Conservation (phyloP, 2,113 vertebrate genomes). For the Esox niger region DNA sequence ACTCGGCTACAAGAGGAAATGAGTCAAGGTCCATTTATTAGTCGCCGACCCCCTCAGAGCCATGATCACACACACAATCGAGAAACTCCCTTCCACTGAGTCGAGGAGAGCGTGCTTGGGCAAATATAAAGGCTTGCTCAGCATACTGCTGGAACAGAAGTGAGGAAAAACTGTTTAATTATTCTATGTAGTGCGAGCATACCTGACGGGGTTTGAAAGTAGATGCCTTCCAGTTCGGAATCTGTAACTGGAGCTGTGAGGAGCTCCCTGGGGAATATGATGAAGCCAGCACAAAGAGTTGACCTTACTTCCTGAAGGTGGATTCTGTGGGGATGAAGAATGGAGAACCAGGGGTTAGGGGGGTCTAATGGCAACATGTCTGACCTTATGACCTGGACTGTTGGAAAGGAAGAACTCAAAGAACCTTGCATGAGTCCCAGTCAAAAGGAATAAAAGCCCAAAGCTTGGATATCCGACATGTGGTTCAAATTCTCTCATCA, state of each 20-base stretch:
- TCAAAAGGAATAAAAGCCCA: constrained; percentile 64
- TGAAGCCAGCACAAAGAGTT: constrained; percentile 64
- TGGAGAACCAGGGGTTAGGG: neutral
- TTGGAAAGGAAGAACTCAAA: constrained; percentile 52
- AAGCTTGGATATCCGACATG: constrained; percentile 60
- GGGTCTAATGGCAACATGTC: constrained; percentile 63
- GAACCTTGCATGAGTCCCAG: constrained; percentile 55
- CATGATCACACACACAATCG: constrained; percentile 9
- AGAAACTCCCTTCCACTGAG: constrained; percentile 9
- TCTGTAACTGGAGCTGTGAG: constrained; percentile 56
- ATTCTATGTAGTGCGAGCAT: neutral
- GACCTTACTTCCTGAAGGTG: constrained; percentile 40
- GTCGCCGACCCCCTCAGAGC: constrained; percentile 22
- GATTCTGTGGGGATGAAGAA: constrained; percentile 6
- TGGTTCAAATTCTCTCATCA: constrained; percentile 60
- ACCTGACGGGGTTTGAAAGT: constrained; percentile 32
- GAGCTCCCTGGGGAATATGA: constrained; percentile 59
- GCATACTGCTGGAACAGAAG: constrained; percentile 23
- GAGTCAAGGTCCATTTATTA: constrained; percentile 4
- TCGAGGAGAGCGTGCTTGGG: constrained; percentile 25
- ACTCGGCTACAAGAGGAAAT: constrained; percentile 10
- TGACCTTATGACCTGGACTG: constrained; percentile 64
- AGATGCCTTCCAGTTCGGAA: constrained; percentile 41
- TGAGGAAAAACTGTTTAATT: constrained; percentile 19
- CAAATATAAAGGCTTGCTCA: constrained; percentile 18